These are phyloP conservation scores for Cephus runcator DNA, from an alignment of 2,888 invertebrate genomes.

Conservation along the genomic window DNA sequence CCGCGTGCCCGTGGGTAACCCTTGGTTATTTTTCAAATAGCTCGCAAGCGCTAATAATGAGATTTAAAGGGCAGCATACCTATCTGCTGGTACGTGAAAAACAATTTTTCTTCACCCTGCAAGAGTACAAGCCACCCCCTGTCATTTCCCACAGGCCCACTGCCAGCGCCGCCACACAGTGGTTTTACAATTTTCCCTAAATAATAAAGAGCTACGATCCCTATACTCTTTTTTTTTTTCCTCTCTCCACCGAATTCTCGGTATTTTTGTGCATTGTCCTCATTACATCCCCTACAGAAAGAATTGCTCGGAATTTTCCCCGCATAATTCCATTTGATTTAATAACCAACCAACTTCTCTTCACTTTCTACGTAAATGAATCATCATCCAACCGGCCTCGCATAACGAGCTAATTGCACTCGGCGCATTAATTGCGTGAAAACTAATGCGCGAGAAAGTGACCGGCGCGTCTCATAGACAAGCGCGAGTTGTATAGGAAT, in stretches of 20 bases:
- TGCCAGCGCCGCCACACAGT: conserved; percentile 18
- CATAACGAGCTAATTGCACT: background rate
- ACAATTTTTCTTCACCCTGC: conserved; percentile 40
- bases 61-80: conserved; percentile 48
- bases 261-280: background rate
- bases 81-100: conserved; percentile 31
- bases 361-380: background rate
- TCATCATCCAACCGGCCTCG: background rate
- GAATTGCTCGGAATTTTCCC: background rate
- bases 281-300: background rate
- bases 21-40: conserved; percentile 44
- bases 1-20: conserved; percentile 22
- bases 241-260: background rate
- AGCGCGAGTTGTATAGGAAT: background rate
- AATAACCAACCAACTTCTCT: background rate
- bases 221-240: background rate
- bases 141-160: conserved; percentile 40
- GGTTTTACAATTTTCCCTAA: conserved; percentile 48
- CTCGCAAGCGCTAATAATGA: conserved; percentile 49
- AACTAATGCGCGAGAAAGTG: background rate
- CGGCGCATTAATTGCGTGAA: background rate
- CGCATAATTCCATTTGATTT: background rate
- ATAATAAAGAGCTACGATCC: conserved; percentile 48
- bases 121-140: conserved; percentile 24
- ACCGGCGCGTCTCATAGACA: background rate